These are phyloP conservation scores for Hucho hucho DNA, from an alignment of 2,113 vertebrate species.

Conservation along the genomic window DNA sequence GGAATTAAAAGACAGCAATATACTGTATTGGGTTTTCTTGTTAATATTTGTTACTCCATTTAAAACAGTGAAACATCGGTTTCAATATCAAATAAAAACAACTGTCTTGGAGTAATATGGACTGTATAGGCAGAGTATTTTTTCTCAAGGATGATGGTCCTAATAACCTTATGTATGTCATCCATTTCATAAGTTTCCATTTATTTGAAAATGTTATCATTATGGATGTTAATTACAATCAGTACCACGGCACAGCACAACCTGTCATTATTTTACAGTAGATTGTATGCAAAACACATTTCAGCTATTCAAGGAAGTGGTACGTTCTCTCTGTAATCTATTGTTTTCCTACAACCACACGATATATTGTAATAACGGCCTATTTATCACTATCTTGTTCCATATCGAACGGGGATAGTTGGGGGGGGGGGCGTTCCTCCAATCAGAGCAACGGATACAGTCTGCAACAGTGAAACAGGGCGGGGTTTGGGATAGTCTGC, in stretches of 20 bases:
- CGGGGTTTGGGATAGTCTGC: background rate
- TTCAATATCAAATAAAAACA: conserved; percentile 56
- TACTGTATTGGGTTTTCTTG: conserved; percentile 18
- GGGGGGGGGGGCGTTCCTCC: background rate
- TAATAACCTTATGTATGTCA: background rate
- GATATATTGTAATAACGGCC: too few species aligned
- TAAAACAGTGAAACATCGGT: conserved; percentile 49
- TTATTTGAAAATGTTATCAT: background rate
- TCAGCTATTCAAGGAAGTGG: too few species aligned
- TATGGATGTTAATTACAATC: too few species aligned
- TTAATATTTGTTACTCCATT: conserved; percentile 43
- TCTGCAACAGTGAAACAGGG: background rate
- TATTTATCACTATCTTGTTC: too few species aligned
- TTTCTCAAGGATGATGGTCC: background rate
- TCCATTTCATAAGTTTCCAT: background rate
- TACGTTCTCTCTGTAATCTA: too few species aligned
- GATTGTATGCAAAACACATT: background rate
- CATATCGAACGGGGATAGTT: too few species aligned
- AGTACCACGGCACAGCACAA: background rate
- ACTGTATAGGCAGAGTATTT: conserved; percentile 18
- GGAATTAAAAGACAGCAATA: conserved; percentile 32
- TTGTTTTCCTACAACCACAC: too few species aligned
- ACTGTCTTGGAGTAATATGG: conserved; percentile 47
- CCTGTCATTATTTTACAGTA: background rate
- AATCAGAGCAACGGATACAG: background rate